Evolutionary conservation across 2,888 invertebrate genomes (phyloP).

Genomic region (Trilocha varians): DNA sequence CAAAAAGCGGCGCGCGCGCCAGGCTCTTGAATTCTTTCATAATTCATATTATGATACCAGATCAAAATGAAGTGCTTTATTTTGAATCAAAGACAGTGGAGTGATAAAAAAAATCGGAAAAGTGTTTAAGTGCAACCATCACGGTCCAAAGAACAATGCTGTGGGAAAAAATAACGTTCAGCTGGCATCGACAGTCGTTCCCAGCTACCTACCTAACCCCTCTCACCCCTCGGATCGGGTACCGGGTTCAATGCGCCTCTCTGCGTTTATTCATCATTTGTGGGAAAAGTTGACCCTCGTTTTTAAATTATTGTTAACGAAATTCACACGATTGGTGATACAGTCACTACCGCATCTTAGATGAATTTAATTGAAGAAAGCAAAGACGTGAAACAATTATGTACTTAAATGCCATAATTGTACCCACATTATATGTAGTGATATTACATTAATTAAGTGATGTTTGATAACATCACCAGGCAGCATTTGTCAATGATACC

Average conservation of each 20-base stretch:
- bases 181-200: constrained; percentile 71
- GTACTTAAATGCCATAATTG: neutral
- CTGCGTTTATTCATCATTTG: constrained; percentile 72
- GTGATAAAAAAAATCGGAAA: constrained; percentile 42
- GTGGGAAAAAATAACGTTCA: constrained; percentile 76
- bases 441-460: constrained; percentile 14
- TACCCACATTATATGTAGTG: too few relatives aligned
- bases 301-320: constrained; percentile 69
- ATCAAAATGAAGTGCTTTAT: constrained; percentile 50
- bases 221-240: constrained; percentile 65
- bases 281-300: constrained; percentile 73
- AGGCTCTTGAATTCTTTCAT: constrained; percentile 30
- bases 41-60: constrained; percentile 44
- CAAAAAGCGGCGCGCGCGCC: constrained; percentile 65
- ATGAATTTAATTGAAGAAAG: constrained; percentile 12
- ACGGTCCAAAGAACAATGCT: constrained; percentile 72
- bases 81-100: constrained; percentile 17
- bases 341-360: constrained; percentile 51
- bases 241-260: constrained; percentile 73
- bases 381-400: neutral
- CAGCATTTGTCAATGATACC: constrained; percentile 1
- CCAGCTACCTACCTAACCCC: constrained; percentile 67
- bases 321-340: constrained; percentile 61
- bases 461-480: neutral
- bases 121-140: constrained; percentile 42